Evolutionary conservation across 2,113 vertebrate species (phyloP), one percentile per base, ranked within the genome.

Genomic region (Himantopus leucocephalus): DNA sequence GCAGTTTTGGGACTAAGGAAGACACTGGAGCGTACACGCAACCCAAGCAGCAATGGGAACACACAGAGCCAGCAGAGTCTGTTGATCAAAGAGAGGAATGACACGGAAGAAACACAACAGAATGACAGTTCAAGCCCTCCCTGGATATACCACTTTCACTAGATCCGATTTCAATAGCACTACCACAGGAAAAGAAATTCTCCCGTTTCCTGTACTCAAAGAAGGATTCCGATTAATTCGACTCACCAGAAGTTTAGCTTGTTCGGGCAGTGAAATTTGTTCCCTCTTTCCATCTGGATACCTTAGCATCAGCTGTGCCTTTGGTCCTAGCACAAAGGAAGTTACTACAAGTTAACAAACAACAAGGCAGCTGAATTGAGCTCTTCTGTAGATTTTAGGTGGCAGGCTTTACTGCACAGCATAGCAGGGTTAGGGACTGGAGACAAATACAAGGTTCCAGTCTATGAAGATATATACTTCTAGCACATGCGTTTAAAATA

Each of bases 221-320:
- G 19, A 77, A 85, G 35, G 35, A 41, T 60, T 84, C 59, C 6
- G 4, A 39, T 80, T 20, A 92, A 78, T 62, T 74, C 78, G 88
- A 98, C 99, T 98, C 94, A 99, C 99, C 98, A 99, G 98, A 78
- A 99, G 98, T 94, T 99, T 99, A 94, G 99, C 99, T 98, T 99
- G 99, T 85, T 99, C 99, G 27, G 99, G 99, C 97, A 99, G 97
- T 88, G 99, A 98, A 94, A 99, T 99, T 96, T 99, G 99, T 97
- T 99, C 99, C 98, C 99, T 99, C 97, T 99, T 99, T 72, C 99
- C 99, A 97, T 99, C 99, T 91, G 99, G 99, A 97, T 99, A 99
- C 93, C 99, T 98, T 66, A 99, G 98, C 99, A 99, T 99, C 95
- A 99, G 97, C 91, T 99, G 99, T 97, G 99, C 99, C 98, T 99